phyloP scores from a whole-genome alignment of 2,888 invertebrate species.

The Scaptomyza polygonia region DNA sequence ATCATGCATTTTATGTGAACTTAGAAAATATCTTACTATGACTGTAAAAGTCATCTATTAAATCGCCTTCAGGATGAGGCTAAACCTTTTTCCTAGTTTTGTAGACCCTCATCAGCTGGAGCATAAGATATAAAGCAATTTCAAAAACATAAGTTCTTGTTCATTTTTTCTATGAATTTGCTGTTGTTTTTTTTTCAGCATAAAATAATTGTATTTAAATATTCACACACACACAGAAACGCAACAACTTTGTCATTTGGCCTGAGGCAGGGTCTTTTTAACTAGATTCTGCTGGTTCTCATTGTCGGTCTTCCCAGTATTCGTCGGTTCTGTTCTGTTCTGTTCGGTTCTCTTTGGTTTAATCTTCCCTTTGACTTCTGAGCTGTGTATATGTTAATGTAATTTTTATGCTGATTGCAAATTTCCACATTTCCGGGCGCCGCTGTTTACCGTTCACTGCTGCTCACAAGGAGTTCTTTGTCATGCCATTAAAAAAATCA shows the following conservation, averaged over 20 bases:
- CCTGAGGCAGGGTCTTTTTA: slow-evolving; percentile 5
- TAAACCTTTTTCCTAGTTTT: no score
- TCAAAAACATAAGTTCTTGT: background rate
- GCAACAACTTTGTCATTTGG: slow-evolving; percentile 44
- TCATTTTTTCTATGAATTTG: slow-evolving; percentile 15
- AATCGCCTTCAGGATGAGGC: no score
- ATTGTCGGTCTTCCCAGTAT: background rate
- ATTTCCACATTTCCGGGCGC: slow-evolving; percentile 76
- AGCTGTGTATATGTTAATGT: slow-evolving; percentile 68
- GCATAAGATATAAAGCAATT: background rate
- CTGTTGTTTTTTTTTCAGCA: slow-evolving; percentile 24
- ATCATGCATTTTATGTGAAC: no score
- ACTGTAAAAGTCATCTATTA: no score
- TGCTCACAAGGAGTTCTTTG: slow-evolving; percentile 34
- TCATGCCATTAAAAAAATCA: slow-evolving; percentile 40
- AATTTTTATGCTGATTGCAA: slow-evolving; percentile 79
- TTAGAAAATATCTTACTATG: no score
- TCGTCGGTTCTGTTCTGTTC: slow-evolving; percentile 1
- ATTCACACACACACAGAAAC: slow-evolving; percentile 59
- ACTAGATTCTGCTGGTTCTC: slow-evolving; percentile 3
- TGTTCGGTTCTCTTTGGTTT: background rate
- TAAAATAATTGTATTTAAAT: slow-evolving; percentile 72
- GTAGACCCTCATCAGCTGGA: background rate
- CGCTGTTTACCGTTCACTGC: slow-evolving; percentile 22
- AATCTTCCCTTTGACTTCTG: slow-evolving; percentile 7